Evolutionary conservation across 2,888 invertebrate species (phyloP).

Genomic region (Beris morrisii): DNA sequence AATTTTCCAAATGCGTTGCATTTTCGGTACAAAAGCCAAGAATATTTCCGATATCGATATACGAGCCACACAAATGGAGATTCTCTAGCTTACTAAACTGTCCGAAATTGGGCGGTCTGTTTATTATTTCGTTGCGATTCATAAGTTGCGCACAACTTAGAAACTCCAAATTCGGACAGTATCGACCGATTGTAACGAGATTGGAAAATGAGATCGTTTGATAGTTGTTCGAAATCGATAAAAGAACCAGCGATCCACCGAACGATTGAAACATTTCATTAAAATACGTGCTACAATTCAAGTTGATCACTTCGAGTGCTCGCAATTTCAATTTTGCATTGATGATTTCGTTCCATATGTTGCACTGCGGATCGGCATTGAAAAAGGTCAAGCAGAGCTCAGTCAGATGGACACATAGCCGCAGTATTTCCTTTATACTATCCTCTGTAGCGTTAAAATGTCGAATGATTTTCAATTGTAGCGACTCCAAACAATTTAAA

Average conservation of each 20-base stretch:
- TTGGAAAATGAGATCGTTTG: slow-evolving; percentile 34
- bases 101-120: slow-evolving; percentile 25
- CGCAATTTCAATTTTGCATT: slow-evolving; percentile 30
- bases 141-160: slow-evolving; percentile 30
- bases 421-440: slow-evolving; percentile 36
- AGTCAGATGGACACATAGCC: slow-evolving; percentile 33
- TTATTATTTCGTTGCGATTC: slow-evolving; percentile 31
- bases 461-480: slow-evolving; percentile 38
- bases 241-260: slow-evolving; percentile 30
- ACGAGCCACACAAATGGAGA: slow-evolving; percentile 35
- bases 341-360: slow-evolving; percentile 35
- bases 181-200: slow-evolving; percentile 36
- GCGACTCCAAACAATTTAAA: slow-evolving; percentile 31
- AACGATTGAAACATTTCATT: slow-evolving; percentile 35
- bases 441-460: slow-evolving; percentile 39
- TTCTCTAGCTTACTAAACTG: slow-evolving; percentile 37
- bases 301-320: slow-evolving; percentile 36
- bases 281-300: slow-evolving; percentile 36
- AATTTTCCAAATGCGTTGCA: slow-evolving; percentile 36
- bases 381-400: slow-evolving; percentile 39
- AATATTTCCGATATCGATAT: slow-evolving; percentile 36
- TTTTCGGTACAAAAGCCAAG: slow-evolving; percentile 36
- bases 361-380: slow-evolving; percentile 34
- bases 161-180: slow-evolving; percentile 38
- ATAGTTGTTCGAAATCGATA: slow-evolving; percentile 36